These are phyloP conservation scores for Selene dorsalis DNA, from an alignment of 2,797 vertebrate species.

Conservation along the genomic window DNA sequence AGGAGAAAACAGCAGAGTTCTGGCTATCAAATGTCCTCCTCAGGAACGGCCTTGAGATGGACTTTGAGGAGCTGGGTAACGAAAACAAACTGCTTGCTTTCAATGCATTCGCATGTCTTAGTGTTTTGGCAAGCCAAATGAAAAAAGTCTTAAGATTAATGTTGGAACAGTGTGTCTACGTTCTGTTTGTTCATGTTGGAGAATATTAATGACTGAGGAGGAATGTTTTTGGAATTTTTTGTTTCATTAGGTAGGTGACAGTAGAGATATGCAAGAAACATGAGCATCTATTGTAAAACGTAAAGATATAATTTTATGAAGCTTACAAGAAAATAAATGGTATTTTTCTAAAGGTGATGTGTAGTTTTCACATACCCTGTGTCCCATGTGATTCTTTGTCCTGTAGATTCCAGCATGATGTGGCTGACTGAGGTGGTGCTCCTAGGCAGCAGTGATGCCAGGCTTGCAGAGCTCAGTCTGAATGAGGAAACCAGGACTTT, in stretches of 20 bases:
- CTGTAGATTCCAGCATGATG: constrained; percentile 77
- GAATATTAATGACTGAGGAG: not conserved
- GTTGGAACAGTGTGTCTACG: not conserved
- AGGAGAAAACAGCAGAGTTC: constrained; percentile 83
- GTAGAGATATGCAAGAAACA: not conserved
- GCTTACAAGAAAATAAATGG: no score
- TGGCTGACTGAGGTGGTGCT: constrained; percentile 85
- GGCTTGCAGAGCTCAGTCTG: constrained; percentile 79
- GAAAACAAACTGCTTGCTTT: constrained; percentile 32
- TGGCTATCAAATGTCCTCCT: constrained; percentile 87
- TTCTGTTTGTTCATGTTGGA: not conserved
- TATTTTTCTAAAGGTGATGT: no score
- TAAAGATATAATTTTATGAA: no score
- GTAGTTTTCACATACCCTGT: not conserved
- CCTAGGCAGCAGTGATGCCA: constrained; percentile 78
- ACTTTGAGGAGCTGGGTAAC: constrained; percentile 85
- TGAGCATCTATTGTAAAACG: not conserved
- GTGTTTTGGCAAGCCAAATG: constrained; percentile 3
- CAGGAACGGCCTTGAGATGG: constrained; percentile 87
- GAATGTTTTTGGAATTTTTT: not conserved
- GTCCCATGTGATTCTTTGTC: constrained; percentile 1
- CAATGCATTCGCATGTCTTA: constrained; percentile 11
- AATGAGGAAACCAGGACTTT: constrained; percentile 82
- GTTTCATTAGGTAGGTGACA: not conserved
- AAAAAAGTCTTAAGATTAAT: constrained; percentile 1